Evolutionary conservation across 2,888 invertebrate genomes (phyloP).

Genomic region (Leuctra nigra): DNA sequence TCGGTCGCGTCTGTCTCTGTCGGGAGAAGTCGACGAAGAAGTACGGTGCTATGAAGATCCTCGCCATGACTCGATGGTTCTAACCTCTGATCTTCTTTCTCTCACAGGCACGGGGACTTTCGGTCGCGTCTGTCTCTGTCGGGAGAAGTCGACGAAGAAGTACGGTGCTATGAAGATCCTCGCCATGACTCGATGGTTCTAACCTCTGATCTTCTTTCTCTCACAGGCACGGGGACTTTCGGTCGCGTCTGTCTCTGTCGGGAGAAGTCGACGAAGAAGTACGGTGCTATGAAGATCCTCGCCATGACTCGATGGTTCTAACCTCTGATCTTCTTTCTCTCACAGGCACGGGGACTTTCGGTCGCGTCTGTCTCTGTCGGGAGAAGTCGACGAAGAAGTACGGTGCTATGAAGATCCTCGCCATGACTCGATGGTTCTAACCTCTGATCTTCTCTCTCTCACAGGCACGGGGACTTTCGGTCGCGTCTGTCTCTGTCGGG

Average conservation of each 20-base stretch:
- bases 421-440: conserved; percentile 49
- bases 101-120: conserved; percentile 89
- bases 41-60: conserved; percentile 89
- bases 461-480: conserved; percentile 95
- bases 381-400: conserved; percentile 75
- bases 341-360: conserved; percentile 93
- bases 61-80: conserved; percentile 59
- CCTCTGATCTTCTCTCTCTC: conserved; percentile 28
- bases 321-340: conserved; percentile 21
- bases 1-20: conserved; percentile 89
- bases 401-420: conserved; percentile 90
- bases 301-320: conserved; percentile 54
- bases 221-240: conserved; percentile 89
- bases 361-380: conserved; percentile 84
- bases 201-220: background rate
- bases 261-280: conserved; percentile 72
- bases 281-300: conserved; percentile 90
- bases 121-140: conserved; percentile 86
- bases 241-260: conserved; percentile 88
- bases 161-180: conserved; percentile 93
- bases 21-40: conserved; percentile 73
- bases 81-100: background rate
- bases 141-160: conserved; percentile 71
- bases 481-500: conserved; percentile 82
- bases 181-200: conserved; percentile 52